A percentile compares a stretch with the other conserved stretches of the same genome.
These are phyloP conservation scores for Pollenia amentaria DNA, from an alignment of 2,888 invertebrate species.

Conservation along the genomic window DNA sequence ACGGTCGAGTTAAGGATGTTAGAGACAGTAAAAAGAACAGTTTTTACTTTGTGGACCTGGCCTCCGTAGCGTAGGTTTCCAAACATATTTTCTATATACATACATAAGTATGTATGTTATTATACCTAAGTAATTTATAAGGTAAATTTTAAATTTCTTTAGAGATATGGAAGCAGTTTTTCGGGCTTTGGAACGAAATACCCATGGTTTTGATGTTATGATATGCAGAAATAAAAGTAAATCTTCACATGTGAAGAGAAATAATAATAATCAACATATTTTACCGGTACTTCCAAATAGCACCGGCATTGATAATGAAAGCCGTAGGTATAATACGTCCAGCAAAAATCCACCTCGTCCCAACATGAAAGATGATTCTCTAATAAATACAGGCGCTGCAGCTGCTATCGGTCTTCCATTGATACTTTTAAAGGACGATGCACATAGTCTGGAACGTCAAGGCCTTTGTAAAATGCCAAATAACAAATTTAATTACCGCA, in stretches of 20 bases:
- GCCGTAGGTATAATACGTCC: slow-evolving; percentile 76
- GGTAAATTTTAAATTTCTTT: neutral
- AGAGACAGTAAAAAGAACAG: slow-evolving; percentile 73
- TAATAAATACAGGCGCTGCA: neutral
- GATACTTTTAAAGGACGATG: slow-evolving; percentile 77
- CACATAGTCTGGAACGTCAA: slow-evolving; percentile 78
- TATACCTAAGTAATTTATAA: neutral
- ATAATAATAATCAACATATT: slow-evolving; percentile 17
- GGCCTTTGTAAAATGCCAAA: slow-evolving; percentile 69
- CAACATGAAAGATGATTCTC: slow-evolving; percentile 68
- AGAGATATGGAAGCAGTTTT: slow-evolving; percentile 78
- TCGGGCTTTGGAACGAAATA: slow-evolving; percentile 75
- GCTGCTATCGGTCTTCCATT: slow-evolving; percentile 72
- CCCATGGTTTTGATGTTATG: slow-evolving; percentile 74
- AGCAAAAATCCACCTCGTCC: slow-evolving; percentile 76
- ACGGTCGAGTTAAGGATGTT: slow-evolving; percentile 66
- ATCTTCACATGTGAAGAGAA: slow-evolving; percentile 9
- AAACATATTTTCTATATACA: neutral
- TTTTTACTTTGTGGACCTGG: slow-evolving; percentile 74
- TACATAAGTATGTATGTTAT: neutral
- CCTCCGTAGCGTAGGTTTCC: slow-evolving; percentile 74
- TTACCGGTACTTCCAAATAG: slow-evolving; percentile 27
- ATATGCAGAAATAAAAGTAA: slow-evolving; percentile 67
- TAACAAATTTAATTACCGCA: slow-evolving; percentile 75
- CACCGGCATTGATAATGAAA: slow-evolving; percentile 74